phyloP scores from a whole-genome alignment of 2,888 invertebrate genomes.

The Thymelicus lineola region DNA sequence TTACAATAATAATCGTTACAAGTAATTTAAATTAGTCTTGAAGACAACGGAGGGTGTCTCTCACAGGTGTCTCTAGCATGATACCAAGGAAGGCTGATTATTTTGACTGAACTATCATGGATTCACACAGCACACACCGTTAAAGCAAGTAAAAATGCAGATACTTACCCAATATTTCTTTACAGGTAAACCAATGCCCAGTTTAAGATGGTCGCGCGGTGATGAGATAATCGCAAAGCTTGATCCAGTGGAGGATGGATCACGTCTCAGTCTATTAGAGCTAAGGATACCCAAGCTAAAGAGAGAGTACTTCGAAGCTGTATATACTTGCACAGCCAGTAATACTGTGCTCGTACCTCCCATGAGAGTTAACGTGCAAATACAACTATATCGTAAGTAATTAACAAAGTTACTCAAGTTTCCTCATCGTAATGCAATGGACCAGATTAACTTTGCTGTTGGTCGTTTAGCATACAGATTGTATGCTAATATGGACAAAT shows the following conservation, averaged over 20 bases:
- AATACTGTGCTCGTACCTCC: constrained; percentile 89
- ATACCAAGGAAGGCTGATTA: too few relatives aligned
- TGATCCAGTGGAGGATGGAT: constrained; percentile 68
- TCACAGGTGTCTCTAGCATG: too few relatives aligned
- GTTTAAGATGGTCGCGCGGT: constrained; percentile 78
- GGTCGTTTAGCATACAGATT: too few relatives aligned
- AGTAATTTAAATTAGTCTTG: too few relatives aligned
- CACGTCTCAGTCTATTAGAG: constrained; percentile 66
- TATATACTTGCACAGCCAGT: constrained; percentile 90
- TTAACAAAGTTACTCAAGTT: not conserved
- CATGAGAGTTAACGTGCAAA: constrained; percentile 87
- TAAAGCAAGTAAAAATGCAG: too few relatives aligned
- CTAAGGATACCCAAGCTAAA: constrained; percentile 72
- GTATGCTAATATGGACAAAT: too few relatives aligned
- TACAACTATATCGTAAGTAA: constrained; percentile 88
- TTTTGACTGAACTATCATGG: too few relatives aligned
- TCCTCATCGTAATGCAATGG: too few relatives aligned
- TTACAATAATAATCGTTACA: too few relatives aligned
- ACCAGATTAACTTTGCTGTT: too few relatives aligned
- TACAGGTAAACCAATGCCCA: constrained; percentile 78
- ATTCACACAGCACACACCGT: too few relatives aligned
- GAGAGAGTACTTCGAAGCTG: constrained; percentile 88
- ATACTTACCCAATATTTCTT: constrained; percentile 29
- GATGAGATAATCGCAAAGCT: constrained; percentile 74
- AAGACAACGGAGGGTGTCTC: too few relatives aligned